Conservation (phyloP, 2,888 invertebrate species). For the Germaria angustata region DNA sequence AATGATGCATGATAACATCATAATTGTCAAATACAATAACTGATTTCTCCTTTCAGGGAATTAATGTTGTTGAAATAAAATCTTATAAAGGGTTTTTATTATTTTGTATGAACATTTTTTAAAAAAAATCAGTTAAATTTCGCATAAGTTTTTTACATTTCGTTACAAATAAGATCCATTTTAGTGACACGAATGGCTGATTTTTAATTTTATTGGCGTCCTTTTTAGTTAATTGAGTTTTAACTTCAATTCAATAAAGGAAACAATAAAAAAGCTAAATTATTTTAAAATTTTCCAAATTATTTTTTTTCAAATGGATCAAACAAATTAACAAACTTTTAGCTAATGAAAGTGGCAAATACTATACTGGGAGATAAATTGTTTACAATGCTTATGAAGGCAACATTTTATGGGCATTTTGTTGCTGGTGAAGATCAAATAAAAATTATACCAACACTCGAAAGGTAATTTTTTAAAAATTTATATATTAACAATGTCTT, state of each 20-base stretch:
- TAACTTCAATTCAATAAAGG: conserved; percentile 13
- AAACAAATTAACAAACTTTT: conserved; percentile 38
- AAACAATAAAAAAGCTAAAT: conserved; percentile 9
- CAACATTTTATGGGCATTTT: conserved; percentile 99
- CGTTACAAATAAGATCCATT: background rate
- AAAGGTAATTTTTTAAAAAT: conserved; percentile 82
- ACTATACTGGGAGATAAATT: conserved; percentile 89
- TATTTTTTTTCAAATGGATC: conserved; percentile 24
- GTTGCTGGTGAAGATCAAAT: conserved; percentile 97
- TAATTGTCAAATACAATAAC: no score
- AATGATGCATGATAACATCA: no score
- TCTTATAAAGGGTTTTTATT: background rate
- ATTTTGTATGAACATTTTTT: conserved; percentile 20
- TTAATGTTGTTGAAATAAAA: background rate
- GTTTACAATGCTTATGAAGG: conserved; percentile 92
- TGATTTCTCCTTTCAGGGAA: no score
- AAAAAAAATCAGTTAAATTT: background rate
- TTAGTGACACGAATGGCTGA: conserved; percentile 16
- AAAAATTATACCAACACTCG: conserved; percentile 91
- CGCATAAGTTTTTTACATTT: background rate
- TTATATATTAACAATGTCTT: conserved; percentile 72
- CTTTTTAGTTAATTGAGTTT: conserved; percentile 32
- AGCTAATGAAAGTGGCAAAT: conserved; percentile 92
- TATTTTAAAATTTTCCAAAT: conserved; percentile 40
- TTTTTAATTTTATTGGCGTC: conserved; percentile 40